Evolutionary conservation across 2,113 vertebrate species (phyloP).

Genomic region (Diadophis punctatus): DNA sequence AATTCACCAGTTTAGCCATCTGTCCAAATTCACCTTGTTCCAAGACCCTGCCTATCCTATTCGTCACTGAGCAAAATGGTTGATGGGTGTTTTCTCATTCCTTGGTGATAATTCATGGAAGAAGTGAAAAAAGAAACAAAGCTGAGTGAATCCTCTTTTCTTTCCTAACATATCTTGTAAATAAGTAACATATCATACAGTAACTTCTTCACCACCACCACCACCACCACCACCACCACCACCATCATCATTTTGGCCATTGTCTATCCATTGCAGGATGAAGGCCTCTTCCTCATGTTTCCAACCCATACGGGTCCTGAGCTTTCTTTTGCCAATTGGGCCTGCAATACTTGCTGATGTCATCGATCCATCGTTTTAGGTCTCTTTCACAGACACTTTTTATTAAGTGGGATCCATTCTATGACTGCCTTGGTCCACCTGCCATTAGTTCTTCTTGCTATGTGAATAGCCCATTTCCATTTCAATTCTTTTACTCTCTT

Average conservation of each 20-base stretch:
- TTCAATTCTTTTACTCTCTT: background rate
- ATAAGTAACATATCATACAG: background rate
- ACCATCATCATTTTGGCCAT: background rate
- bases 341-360: background rate
- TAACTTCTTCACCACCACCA: background rate
- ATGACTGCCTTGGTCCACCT: background rate
- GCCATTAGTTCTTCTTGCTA: background rate
- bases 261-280: background rate
- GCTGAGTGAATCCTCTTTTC: background rate
- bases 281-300: background rate
- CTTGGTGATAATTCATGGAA: background rate
- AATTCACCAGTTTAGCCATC: background rate
- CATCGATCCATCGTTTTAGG: background rate
- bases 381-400: background rate
- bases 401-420: background rate
- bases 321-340: background rate
- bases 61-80: background rate
- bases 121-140: background rate
- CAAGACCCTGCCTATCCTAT: background rate
- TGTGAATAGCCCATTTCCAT: background rate
- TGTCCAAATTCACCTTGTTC: background rate
- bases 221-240: too few species aligned
- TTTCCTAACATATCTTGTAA: background rate
- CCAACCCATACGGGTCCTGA: background rate
- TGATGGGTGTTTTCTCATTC: background rate